Percentiles rank a stretch among this genome's conserved stretches.
These are phyloP conservation scores for Chydorus sphaericus DNA, from an alignment of 2,888 invertebrate genomes.

Conservation along the genomic window DNA sequence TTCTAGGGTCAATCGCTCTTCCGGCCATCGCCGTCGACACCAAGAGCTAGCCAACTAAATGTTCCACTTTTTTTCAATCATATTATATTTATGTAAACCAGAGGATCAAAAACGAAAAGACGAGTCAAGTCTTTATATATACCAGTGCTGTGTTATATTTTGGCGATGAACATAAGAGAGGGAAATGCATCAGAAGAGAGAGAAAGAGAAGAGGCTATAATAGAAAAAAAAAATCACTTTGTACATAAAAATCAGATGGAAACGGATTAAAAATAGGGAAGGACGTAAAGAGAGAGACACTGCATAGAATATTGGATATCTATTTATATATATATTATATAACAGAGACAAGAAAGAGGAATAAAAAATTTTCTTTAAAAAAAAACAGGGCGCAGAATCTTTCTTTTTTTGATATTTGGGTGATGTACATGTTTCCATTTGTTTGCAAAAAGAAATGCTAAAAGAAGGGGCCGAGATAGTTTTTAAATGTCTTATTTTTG, in stretches of 20 bases:
- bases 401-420: background rate
- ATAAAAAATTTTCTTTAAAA: background rate
- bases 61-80: too few species aligned
- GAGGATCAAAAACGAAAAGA: too few species aligned
- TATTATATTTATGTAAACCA: too few species aligned
- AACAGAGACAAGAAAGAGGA: background rate
- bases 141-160: too few species aligned
- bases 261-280: background rate
- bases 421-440: slow-evolving; percentile 1
- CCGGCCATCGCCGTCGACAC: too few species aligned
- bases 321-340: slow-evolving; percentile 6
- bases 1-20: too few species aligned
- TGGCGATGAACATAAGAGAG: background rate
- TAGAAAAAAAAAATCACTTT: background rate
- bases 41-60: too few species aligned
- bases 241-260: background rate
- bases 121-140: too few species aligned
- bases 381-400: background rate
- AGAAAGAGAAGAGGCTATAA: background rate
- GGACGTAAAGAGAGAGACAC: background rate
- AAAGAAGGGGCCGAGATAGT: too few species aligned
- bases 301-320: slow-evolving; percentile 7
- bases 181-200: background rate
- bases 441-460: too few species aligned
- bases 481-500: too few species aligned